A percentile compares a stretch with the other conserved stretches of the same genome.
phyloP scores from a whole-genome alignment of 2,888 invertebrate genomes.

The Serripes groenlandicus region DNA sequence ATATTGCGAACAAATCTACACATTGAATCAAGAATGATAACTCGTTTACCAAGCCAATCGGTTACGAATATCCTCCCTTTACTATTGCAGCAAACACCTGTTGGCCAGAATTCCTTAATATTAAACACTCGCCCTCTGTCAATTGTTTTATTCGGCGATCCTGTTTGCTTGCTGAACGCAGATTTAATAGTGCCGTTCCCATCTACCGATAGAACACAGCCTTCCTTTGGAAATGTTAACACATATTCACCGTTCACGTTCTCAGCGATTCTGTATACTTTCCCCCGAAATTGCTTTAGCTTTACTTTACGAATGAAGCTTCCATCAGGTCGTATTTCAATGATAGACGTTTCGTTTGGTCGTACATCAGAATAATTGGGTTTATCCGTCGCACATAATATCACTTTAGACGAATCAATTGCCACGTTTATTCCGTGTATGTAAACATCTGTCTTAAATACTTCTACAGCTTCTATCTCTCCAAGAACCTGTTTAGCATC shows the following conservation, averaged over 20 bases:
- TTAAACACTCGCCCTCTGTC: not conserved
- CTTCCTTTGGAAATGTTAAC: slow-evolving; percentile 51
- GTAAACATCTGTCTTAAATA: slow-evolving; percentile 5
- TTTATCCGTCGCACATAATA: slow-evolving; percentile 39
- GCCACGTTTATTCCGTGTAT: slow-evolving; percentile 44
- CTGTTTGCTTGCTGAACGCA: slow-evolving; percentile 24
- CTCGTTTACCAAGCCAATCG: slow-evolving; percentile 40
- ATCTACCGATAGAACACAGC: slow-evolving; percentile 31
- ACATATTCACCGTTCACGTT: slow-evolving; percentile 36
- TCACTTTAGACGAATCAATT: slow-evolving; percentile 21
- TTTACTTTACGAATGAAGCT: slow-evolving; percentile 25
- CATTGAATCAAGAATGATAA: slow-evolving; percentile 35
- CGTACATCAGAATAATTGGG: slow-evolving; percentile 37
- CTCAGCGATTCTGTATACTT: slow-evolving; percentile 53
- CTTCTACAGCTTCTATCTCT: not conserved
- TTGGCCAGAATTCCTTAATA: slow-evolving; percentile 42
- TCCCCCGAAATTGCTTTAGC: slow-evolving; percentile 32
- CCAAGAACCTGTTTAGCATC: not conserved
- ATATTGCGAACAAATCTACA: slow-evolving; percentile 31
- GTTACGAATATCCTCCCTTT: slow-evolving; percentile 41
- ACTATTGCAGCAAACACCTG: slow-evolving; percentile 43
- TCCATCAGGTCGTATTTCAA: slow-evolving; percentile 26
- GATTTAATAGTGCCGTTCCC: slow-evolving; percentile 22
- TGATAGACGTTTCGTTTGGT: slow-evolving; percentile 40
- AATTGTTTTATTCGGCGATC: not conserved